Percentiles rank a stretch among this genome's conserved stretches.
Evolutionary conservation across 2,113 vertebrate species (phyloP).

Genomic region (Ictalurus punctatus): DNA sequence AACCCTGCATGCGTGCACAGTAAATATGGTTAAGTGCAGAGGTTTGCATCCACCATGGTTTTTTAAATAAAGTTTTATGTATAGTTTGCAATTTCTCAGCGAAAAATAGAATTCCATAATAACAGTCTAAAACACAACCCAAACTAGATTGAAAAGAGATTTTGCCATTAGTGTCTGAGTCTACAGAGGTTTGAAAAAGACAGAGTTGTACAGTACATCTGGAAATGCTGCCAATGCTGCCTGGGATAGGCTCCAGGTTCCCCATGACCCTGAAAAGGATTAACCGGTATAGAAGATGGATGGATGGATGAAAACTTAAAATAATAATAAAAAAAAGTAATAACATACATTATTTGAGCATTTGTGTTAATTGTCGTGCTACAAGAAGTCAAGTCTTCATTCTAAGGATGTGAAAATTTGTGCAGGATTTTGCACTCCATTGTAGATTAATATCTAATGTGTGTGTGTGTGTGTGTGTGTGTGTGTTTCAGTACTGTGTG

Average conservation of each 20-base stretch:
- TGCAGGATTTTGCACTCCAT: too few species aligned
- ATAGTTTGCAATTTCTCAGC: not conserved
- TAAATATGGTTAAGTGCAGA: not conserved
- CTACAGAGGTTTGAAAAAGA: not conserved
- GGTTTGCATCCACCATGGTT: not conserved
- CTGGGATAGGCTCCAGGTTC: too few species aligned
- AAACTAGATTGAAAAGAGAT: not conserved
- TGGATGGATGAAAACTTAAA: too few species aligned
- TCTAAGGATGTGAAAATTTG: not conserved
- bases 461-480: not conserved
- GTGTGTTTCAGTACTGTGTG: conserved; percentile 87
- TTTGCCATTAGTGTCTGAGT: not conserved
- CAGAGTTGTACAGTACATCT: too few species aligned
- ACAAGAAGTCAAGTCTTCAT: not conserved
- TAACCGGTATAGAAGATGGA: too few species aligned
- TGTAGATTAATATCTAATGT: not conserved
- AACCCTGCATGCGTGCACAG: not conserved
- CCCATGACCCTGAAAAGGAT: too few species aligned
- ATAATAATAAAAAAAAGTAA: too few species aligned
- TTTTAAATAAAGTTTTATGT: not conserved
- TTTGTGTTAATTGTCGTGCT: not conserved
- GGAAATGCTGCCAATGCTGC: not conserved
- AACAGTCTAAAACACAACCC: not conserved
- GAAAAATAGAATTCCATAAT: not conserved
- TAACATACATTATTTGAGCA: not conserved